Base-by-base conservation (phyloP, 2,888 invertebrate genomes). In the Synergus umbraculus region DNA sequence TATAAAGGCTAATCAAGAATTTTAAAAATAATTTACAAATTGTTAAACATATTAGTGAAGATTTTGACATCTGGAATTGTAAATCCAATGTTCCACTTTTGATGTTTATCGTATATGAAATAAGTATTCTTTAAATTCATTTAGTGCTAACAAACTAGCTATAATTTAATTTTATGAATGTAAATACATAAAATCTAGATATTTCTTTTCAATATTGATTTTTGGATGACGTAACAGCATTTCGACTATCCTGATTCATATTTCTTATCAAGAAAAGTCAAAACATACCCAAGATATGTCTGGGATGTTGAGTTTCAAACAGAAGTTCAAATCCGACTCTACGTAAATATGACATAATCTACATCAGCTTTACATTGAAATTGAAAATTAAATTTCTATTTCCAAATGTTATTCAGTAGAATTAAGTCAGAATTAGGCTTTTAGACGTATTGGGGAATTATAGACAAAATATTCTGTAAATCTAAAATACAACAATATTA, bases 151-250 rank as follows among this genome's bases (percentile, higher is more conserved):
- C 29, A 29, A 29, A 29, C 3, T 29, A 29, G 3, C 29, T 29
- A 3, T 29, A 29, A 29, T 29, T 29, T 29, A 29, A 29, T 29
- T 29, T 29, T 29, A 29, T 29, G 3, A 29, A 29, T 29, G 29
- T 29, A 29, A 29, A 3, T 29, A 29, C 29, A 29, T 29, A 29
- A 3, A 22, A 67, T 67, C 22, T 18, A 67, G 22, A 49, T 44
- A 44, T 67, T 67, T 13, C 43, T 46, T 37, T 22, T 44, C 13
- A 13, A 22, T 18, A 46, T 43, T 67, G 13, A 46, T 67, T 22
- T 67, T 67, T 67, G 9, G 67, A 44, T 44, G 44, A 67, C 46
- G n/a, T 12, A 67, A 10, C 67, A 44, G 22, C 44, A 13, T 22
- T 43, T 44, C 22, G 4, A 67, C 18, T 22, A 46, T 67, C n/a